Base-by-base conservation (phyloP, 2,113 vertebrate genomes). In the Heterotis niloticus region DNA sequence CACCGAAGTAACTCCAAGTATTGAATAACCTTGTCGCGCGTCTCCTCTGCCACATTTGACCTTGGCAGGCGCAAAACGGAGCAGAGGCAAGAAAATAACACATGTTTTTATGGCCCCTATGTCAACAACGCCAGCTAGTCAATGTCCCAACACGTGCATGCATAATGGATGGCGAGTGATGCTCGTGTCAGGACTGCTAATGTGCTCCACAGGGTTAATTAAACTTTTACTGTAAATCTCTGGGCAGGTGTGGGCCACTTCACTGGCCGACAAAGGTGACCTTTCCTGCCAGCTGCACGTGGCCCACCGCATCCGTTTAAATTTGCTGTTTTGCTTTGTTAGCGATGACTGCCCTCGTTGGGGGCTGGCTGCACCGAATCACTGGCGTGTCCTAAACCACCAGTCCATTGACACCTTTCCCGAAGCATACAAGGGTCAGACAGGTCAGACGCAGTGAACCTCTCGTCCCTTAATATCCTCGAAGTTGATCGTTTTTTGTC, bases 141-240 rank as follows among this genome's bases (percentile, higher is more conserved):
- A 79, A 78, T 64, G 77, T 83, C 81, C 64, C 75, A 71, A 82
- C 69, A 60, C 74, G 17, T 81, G 76, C 83, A 64, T 80, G 83
- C 73, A 76, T 84, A 84, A 86, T 81, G 79, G 75, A 64, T 82
- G 79, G 82, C 65, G 74, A 75, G 74, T 57, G 24, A 64, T 79
- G 80, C 80, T 80, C 82, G 60, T 79, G 81, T 82, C 78, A 79
- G 78, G 75, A 78, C 70, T 75, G 77, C 86, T 88, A 88, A 88
- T 85, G 86, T 74, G 83, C 87, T 84, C 79, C 62, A 79, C 78
- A 20, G 13, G 68, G 77, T 80, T 90, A 86, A 91, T 91, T 90
- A 90, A 89, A 84, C 78, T 83, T 86, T 88, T 85, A 77, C 85
- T 81, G 76, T 87, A 87, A 68, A 78, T 28, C 65, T n/a, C n/a